These are phyloP conservation scores for Chelonus insularis DNA, from an alignment of 1,140 invertebrate genomes.

Conservation along the genomic window DNA sequence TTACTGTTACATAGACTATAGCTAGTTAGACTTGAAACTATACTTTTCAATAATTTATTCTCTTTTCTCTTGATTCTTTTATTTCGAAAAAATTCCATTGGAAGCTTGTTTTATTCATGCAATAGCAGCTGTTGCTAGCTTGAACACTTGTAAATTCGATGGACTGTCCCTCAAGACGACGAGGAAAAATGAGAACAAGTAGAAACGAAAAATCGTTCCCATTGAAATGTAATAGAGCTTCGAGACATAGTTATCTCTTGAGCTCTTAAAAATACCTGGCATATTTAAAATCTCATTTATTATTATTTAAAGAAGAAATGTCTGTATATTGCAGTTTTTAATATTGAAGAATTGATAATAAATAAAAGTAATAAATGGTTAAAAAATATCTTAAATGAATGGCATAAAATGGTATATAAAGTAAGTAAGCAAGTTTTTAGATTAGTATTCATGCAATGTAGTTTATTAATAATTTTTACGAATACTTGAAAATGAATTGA, in stretches of 20 bases:
- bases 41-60: too few relatives aligned
- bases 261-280: neutral
- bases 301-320: too few relatives aligned
- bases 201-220: neutral
- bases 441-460: too few relatives aligned
- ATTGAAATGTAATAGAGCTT: conserved; percentile 4
- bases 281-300: neutral
- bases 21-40: too few relatives aligned
- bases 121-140: conserved; percentile 20
- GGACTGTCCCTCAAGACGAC: conserved; percentile 8
- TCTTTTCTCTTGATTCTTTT: too few relatives aligned
- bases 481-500: conserved; percentile 8
- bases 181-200: conserved; percentile 2
- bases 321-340: too few relatives aligned
- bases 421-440: too few relatives aligned
- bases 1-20: too few relatives aligned
- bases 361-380: too few relatives aligned
- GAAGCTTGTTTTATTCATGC: conserved; percentile 20
- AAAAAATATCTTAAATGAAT: too few relatives aligned
- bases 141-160: conserved; percentile 12
- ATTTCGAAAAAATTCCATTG: neutral
- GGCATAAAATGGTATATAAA: too few relatives aligned
- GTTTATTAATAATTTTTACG: neutral
- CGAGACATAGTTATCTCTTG: neutral
- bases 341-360: too few relatives aligned